Evolutionary conservation across 2,797 vertebrate genomes (phyloP), one percentile per base, ranked within the genome.

Genomic region (Pagetopsis macropterus): DNA sequence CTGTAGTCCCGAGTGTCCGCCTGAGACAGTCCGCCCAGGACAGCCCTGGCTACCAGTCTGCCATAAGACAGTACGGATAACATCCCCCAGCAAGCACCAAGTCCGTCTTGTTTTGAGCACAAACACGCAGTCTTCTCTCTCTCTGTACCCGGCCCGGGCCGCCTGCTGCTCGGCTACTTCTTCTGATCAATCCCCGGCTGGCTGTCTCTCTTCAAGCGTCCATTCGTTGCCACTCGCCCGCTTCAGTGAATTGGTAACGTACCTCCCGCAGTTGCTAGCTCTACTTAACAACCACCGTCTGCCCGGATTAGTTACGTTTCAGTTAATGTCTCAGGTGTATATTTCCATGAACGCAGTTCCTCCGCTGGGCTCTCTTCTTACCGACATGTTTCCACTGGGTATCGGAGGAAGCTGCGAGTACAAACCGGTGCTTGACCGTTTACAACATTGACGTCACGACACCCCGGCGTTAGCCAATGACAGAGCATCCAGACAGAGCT

Each of bases 1-100:
- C 97, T 98, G 94, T 99, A 99, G 91, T 99, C 97, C 83, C 97
- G 95, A 81, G 96, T 93, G 90, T 99, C 98, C 1, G 97, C 97
- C 92, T 99, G 98, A 78, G 97, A 97, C 37, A 99, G 96, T 89
- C 98, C 96, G 56, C 98, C 96, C 81, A 99, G 95, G 86, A 98
- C 97, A 59, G 98, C 98, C 92, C 98, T 95, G 91, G 98, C 97
- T 79, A 99, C 97, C 92, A 99, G 94, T 93, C 98, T 94, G 82
- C 98, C 93, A 89, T 92, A 94, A 15, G 91, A 91, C 76, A 94
- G 78, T 83, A 93, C 93, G 64, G 91, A 94, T 88, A 92, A 92
- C 91, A 94, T 92, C 62, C 82, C 92, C 87, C 43, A 56, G 23
- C 56, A 69, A 70, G 67, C 55, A 84, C 54, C 68, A 45, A 23